Conservation (phyloP, 1,140 invertebrate genomes). For the Dolichoris vasculosae region DNA sequence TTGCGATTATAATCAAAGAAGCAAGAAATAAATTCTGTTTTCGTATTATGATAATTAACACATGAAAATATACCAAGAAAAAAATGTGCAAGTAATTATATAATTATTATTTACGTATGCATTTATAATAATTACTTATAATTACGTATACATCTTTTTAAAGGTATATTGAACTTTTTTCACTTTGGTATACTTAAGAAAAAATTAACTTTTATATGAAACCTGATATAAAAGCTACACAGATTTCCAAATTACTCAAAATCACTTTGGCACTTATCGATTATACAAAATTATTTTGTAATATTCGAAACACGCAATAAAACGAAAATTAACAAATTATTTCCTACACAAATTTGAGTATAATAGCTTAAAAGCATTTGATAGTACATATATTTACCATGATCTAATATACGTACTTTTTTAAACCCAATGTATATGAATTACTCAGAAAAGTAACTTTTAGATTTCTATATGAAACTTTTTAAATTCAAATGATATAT, state of each 20-base stretch:
- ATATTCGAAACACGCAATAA: constrained; percentile 28
- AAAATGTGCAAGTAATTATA: not conserved
- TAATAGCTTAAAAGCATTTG: constrained; percentile 9
- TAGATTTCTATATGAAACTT: constrained; percentile 66
- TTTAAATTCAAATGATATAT: constrained; percentile 41
- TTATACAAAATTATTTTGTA: constrained; percentile 20
- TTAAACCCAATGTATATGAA: constrained; percentile 60
- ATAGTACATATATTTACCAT: constrained; percentile 48
- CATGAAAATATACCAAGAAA: not conserved
- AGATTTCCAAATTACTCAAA: not conserved
- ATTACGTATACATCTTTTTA: not conserved
- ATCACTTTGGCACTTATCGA: constrained; percentile 37
- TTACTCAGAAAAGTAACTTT: constrained; percentile 41
- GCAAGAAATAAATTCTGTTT: not conserved
- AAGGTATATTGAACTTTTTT: not conserved
- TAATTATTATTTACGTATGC: not conserved
- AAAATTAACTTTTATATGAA: not conserved
- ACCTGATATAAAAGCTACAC: not conserved
- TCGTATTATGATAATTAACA: not conserved
- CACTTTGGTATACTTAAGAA: not conserved
- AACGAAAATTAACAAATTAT: constrained; percentile 9
- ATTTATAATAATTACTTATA: not conserved
- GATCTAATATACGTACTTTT: constrained; percentile 63
- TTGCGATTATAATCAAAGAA: not conserved
- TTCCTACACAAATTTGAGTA: not conserved